Conservation (phyloP, 2,888 invertebrate species). For the Camptogramma bilineatum region DNA sequence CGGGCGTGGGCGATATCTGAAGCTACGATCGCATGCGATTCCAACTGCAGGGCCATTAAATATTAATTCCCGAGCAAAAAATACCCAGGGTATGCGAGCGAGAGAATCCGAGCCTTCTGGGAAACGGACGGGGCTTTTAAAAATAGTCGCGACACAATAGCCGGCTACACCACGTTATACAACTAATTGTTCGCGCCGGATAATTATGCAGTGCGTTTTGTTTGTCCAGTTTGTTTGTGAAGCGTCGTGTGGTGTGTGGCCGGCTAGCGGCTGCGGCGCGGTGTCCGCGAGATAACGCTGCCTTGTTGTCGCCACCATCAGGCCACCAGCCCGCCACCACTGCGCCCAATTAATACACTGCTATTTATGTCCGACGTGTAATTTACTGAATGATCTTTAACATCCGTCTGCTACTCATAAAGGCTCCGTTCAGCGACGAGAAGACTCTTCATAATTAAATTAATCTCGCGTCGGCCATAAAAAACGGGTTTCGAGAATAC, state of each 20-base stretch:
- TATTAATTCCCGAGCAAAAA: conserved; percentile 75
- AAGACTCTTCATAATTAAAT: conserved; percentile 42
- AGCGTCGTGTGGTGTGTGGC: conserved; percentile 43
- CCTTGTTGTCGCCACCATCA: conserved; percentile 33
- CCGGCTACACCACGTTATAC: conserved; percentile 78
- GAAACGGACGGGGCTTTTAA: conserved; percentile 66
- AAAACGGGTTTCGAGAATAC: conserved; percentile 36
- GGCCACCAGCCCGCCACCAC: conserved; percentile 26
- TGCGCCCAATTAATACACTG: conserved; percentile 43
- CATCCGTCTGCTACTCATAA: conserved; percentile 39
- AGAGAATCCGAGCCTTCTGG: conserved; percentile 74
- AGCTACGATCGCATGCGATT: conserved; percentile 67
- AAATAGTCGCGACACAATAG: conserved; percentile 72
- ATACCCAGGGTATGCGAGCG: conserved; percentile 56
- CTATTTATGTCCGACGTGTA: conserved; percentile 40
- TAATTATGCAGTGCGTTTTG: conserved; percentile 70
- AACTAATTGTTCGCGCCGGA: conserved; percentile 78
- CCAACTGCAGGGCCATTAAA: conserved; percentile 70
- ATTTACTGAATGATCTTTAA: conserved; percentile 44
- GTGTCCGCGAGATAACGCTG: conserved; percentile 37
- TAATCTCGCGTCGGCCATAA: conserved; percentile 38
- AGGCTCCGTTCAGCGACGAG: conserved; percentile 33
- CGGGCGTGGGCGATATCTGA: conserved; percentile 62
- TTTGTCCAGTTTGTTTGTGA: conserved; percentile 59
- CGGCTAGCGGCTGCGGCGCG: conserved; percentile 19